These are phyloP conservation scores for Mus spicilegus DNA, from an alignment of 2,113 vertebrate species.

Conservation along the genomic window DNA sequence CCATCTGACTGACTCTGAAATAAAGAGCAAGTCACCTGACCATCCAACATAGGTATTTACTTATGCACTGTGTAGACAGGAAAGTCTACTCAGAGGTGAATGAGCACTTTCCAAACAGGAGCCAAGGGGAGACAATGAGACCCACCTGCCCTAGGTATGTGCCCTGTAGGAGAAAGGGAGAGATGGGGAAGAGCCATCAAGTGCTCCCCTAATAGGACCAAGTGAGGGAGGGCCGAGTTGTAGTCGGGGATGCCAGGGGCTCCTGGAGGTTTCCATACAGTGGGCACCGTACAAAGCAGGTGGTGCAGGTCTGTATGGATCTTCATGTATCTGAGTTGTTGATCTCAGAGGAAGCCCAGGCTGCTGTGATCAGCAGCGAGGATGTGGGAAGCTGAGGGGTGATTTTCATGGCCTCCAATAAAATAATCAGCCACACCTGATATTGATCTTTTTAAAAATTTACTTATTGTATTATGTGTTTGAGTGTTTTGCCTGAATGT, in stretches of 20 bases:
- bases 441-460: background rate
- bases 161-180: background rate
- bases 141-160: background rate
- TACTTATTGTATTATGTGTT: background rate
- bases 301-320: accelerated
- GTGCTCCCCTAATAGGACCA: accelerated
- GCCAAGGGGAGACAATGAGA: slow-evolving; percentile 9
- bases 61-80: background rate
- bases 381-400: background rate
- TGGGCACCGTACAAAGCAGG: no score
- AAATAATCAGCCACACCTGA: background rate
- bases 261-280: background rate
- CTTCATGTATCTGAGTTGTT: background rate
- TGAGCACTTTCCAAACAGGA: background rate
- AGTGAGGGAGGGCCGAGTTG: accelerated
- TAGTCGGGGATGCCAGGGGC: background rate
- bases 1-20: slow-evolving; percentile 53
- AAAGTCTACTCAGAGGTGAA: background rate
- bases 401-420: background rate
- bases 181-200: background rate
- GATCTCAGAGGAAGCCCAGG: background rate
- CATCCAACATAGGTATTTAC: slow-evolving; percentile 39
- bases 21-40: background rate
- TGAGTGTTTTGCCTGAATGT: background rate
- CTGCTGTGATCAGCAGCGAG: background rate